These are phyloP conservation scores for Nomada ruficornis DNA, from an alignment of 2,888 invertebrate species.

Conservation along the genomic window DNA sequence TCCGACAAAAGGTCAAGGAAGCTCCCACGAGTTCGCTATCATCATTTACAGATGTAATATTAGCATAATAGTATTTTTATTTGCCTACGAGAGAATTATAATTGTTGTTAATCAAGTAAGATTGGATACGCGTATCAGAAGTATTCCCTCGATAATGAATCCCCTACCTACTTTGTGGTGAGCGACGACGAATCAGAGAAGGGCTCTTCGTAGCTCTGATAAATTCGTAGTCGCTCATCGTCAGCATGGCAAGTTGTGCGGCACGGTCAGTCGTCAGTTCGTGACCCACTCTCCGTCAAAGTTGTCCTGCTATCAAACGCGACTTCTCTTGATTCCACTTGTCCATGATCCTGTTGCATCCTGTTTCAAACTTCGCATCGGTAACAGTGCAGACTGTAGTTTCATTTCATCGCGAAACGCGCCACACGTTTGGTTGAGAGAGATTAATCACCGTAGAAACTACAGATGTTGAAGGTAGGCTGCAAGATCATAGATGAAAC, in stretches of 20 bases:
- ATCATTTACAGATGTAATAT: too few species aligned
- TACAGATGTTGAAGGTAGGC: neutral
- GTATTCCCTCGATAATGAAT: neutral
- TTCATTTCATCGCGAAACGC: neutral
- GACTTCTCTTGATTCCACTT: neutral
- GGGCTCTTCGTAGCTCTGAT: neutral
- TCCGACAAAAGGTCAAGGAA: too few species aligned
- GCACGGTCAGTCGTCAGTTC: conserved; percentile 22
- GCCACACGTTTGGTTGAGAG: neutral
- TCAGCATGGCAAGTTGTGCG: neutral
- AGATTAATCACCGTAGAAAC: neutral
- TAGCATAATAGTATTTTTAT: too few species aligned
- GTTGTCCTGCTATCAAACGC: conserved; percentile 10
- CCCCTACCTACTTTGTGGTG: neutral
- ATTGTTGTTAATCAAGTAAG: neutral
- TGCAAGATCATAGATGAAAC: neutral
- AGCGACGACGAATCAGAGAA: conserved; percentile 25
- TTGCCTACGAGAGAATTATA: too few species aligned
- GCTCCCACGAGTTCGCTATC: too few species aligned
- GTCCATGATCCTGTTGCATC: neutral
- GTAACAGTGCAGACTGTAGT: neutral
- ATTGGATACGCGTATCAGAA: too few species aligned
- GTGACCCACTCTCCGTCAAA: neutral
- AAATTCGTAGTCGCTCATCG: neutral
- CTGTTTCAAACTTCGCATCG: too few species aligned